phyloP scores from a whole-genome alignment of 2,888 invertebrate species.

The Papilio gigon region DNA sequence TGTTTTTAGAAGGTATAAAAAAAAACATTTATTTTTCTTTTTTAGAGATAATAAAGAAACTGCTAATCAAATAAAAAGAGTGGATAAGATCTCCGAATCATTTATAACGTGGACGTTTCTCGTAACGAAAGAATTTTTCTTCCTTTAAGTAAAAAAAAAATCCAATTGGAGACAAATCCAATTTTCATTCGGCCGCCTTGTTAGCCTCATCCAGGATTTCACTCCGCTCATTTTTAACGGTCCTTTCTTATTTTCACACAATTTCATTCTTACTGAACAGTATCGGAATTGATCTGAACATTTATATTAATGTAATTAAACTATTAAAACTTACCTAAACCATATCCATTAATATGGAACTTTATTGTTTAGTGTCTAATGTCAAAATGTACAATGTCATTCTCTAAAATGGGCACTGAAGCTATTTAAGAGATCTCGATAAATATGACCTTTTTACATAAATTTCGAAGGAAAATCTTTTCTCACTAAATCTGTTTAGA shows the following conservation, averaged over 20 bases:
- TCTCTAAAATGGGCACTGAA: no score
- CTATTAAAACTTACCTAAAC: no score
- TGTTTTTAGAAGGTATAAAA: no score
- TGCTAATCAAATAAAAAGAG: conserved; percentile 18
- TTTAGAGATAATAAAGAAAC: not conserved
- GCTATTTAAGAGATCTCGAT: no score
- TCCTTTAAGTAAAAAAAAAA: conserved; percentile 79
- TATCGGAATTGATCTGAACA: not conserved
- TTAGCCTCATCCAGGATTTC: conserved; percentile 66
- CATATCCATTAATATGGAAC: no score
- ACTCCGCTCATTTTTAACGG: conserved; percentile 58
- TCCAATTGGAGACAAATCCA: conserved; percentile 77
- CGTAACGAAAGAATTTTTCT: conserved; percentile 64
- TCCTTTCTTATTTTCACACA: conserved; percentile 63
- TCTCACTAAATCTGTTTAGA: no score
- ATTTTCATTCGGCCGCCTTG: conserved; percentile 73
- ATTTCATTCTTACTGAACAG: conserved; percentile 50
- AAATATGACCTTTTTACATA: no score
- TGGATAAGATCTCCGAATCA: conserved; percentile 19
- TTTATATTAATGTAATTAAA: no score
- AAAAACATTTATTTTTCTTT: no score
- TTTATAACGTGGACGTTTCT: conserved; percentile 19
- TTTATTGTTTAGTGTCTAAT: no score
- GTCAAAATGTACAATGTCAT: no score
- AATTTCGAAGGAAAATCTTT: no score